These are phyloP conservation scores for Hypotaenidia philippensis DNA, from an alignment of 2,797 vertebrate species.

Conservation along the genomic window DNA sequence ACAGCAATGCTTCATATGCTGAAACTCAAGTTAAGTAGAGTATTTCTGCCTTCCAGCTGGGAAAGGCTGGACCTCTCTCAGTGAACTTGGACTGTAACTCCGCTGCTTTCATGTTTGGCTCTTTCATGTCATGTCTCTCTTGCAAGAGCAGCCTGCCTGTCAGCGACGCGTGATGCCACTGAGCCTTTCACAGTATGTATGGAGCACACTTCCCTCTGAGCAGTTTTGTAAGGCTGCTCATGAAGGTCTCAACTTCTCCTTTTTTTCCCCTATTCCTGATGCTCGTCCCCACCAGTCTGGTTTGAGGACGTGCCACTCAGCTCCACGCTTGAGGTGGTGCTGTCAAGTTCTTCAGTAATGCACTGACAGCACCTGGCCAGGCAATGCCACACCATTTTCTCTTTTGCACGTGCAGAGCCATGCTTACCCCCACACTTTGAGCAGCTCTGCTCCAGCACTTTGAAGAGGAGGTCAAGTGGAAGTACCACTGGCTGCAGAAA, in stretches of 20 bases:
- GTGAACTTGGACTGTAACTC: neutral
- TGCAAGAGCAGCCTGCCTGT: neutral
- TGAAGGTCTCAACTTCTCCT: neutral
- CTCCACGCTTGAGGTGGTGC: accelerated
- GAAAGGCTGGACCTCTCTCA: neutral
- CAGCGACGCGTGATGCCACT: neutral
- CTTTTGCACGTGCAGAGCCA: neutral
- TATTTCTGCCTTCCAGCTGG: neutral
- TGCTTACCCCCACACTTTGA: neutral
- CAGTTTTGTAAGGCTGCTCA: neutral
- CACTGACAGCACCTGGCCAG: neutral
- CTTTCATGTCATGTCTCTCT: neutral
- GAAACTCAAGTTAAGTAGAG: neutral
- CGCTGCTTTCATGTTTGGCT: neutral
- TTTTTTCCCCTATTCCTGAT: neutral
- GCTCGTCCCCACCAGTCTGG: neutral
- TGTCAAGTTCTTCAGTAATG: neutral
- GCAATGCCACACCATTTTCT: neutral
- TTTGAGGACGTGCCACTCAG: neutral
- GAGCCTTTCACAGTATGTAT: neutral
- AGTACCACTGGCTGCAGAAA: neutral
- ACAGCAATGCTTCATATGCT: neutral
- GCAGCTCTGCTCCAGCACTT: neutral
- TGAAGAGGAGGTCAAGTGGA: neutral
- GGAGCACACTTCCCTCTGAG: neutral